A percentile compares a stretch with the other conserved stretches of the same genome.
Evolutionary conservation across 2,797 vertebrate species (phyloP).

Genomic region (Falco novaeseelandiae): DNA sequence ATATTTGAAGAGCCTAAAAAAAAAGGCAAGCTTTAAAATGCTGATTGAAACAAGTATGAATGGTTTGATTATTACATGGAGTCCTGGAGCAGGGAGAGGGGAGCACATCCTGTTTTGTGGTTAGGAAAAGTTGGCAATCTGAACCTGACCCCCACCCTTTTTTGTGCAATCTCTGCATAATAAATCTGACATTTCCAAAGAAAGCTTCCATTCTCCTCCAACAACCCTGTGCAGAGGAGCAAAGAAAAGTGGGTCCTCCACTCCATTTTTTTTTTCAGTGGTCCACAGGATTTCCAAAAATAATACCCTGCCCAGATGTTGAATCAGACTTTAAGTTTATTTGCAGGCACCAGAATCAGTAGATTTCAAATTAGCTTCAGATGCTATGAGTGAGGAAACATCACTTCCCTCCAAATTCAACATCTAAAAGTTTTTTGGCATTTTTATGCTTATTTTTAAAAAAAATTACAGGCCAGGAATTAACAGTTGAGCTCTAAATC

Average conservation of each 20-base stretch:
- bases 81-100: not conserved
- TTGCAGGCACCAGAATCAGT: constrained; percentile 63
- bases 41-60: constrained; percentile 41
- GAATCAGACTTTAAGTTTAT: constrained; percentile 66
- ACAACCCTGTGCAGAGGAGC: not conserved
- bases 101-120: constrained; percentile 52
- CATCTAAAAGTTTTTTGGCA: constrained; percentile 31
- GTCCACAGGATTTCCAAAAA: constrained; percentile 71
- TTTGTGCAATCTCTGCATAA: constrained; percentile 31
- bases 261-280: constrained; percentile 8
- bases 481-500: constrained; percentile 13
- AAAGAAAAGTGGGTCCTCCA: constrained; percentile 41
- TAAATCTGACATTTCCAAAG: constrained; percentile 46
- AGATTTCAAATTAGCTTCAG: constrained; percentile 74
- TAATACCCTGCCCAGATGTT: constrained; percentile 67
- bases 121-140: constrained; percentile 59
- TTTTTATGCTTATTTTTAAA: not conserved
- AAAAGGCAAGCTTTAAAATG: constrained; percentile 9
- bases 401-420: constrained; percentile 65
- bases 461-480: not conserved
- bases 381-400: constrained; percentile 48
- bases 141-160: constrained; percentile 13
- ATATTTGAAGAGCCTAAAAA: constrained; percentile 25
- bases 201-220: constrained; percentile 55
- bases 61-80: constrained; percentile 52